Evolutionary conservation across 2,113 vertebrate genomes (phyloP), one percentile per base, ranked within the genome.

Genomic region (Scomber colias): DNA sequence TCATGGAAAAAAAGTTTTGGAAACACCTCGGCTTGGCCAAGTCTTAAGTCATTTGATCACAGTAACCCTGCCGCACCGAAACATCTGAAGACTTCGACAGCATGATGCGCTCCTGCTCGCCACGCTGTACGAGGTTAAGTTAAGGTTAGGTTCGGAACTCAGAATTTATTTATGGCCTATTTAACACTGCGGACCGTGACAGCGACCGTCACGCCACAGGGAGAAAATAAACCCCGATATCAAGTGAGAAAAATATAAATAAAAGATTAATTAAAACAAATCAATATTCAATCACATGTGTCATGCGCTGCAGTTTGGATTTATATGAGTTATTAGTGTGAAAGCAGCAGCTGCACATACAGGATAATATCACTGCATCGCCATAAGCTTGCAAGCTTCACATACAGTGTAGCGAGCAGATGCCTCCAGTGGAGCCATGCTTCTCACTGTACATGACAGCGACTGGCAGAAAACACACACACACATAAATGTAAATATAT

Each of bases 31-130:
- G 60, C 71, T 64, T 70, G 44, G 13, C 50, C 46, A 54, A 57
- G 59, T 70, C 44, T 79, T 21, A 21, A 84, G 59, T 74, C 31
- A 73, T 80, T 82, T 89, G 90, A 68, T 86, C 73, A 54, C 11
- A 76, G 84, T 90, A 93, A 92, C 90, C 89, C 78, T 46, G 62
- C 53, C 24, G 17, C 30, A 9, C 19, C 62, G 27, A 71, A 87
- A 67, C 79, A 75, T 64, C 50, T 62, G 40, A 31, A 72, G 17
- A 40, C 59, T 75, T 16, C 84, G 85, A 84, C 89, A 90, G 79
- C 82, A 21, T 24, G 77, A 77, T 74, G 86, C 63, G 24, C 75
- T 63, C 60, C 72, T 17, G 60, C 27, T 67, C 55, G 51, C 11
- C 77, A 46, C 16, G 21, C 75, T 67, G 57, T 53, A 48, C 19